A percentile compares a stretch with the other conserved stretches of the same genome.
These are phyloP conservation scores for Elachura formosa DNA, from an alignment of 2,113 vertebrate species.

Conservation along the genomic window DNA sequence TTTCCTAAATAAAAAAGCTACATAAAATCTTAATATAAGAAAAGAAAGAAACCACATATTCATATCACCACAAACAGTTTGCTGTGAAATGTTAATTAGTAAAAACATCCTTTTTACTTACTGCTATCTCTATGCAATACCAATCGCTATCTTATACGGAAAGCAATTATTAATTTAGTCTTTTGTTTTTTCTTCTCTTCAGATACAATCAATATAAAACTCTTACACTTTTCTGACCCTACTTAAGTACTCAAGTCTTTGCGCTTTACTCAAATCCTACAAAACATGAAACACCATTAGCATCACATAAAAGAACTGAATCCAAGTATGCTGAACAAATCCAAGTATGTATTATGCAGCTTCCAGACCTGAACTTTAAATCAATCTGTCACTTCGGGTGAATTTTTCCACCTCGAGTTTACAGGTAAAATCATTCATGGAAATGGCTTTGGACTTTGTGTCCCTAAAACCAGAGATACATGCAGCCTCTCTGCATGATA, in stretches of 20 bases:
- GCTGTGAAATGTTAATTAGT: neutral
- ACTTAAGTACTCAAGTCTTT: neutral
- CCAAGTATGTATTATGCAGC: neutral
- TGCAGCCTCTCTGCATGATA: neutral
- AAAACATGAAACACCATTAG: neutral
- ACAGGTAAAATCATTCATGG: neutral
- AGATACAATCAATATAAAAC: neutral
- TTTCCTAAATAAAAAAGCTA: neutral
- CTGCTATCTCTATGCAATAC: neutral
- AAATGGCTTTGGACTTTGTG: neutral
- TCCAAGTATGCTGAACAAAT: neutral
- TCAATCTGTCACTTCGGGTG: neutral
- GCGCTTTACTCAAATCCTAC: neutral
- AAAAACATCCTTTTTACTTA: neutral
- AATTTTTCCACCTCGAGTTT: neutral
- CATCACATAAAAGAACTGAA: neutral
- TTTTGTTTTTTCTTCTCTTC: neutral
- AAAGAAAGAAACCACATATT: neutral
- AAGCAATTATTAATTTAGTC: neutral
- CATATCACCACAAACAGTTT: neutral
- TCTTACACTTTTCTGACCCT: neutral
- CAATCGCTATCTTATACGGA: neutral
- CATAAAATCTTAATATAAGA: neutral
- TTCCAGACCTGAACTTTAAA: neutral
- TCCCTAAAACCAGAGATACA: neutral